phyloP scores from a whole-genome alignment of 2,888 invertebrate genomes.

The Pomacea canaliculata region DNA sequence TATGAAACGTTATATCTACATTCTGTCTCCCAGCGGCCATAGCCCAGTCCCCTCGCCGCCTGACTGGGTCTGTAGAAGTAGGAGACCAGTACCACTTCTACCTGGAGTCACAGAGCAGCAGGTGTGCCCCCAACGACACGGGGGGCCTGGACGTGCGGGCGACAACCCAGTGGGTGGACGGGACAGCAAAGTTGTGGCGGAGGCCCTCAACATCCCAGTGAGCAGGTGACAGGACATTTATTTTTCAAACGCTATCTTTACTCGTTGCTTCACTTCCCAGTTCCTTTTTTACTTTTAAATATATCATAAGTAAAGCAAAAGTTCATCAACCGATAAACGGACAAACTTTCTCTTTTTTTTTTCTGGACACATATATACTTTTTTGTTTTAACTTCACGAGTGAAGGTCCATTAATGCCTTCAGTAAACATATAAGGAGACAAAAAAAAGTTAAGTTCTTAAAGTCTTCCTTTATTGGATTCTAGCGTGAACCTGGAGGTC shows the following conservation, averaged over 20 bases:
- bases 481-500: slow-evolving; percentile 78
- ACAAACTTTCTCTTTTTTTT: too few species aligned
- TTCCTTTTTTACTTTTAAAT: too few species aligned
- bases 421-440: too few species aligned
- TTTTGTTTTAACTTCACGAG: too few species aligned
- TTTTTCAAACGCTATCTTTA: too few species aligned
- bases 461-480: neutral
- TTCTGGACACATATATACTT: too few species aligned
- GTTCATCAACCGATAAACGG: too few species aligned
- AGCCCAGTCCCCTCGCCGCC: slow-evolving; percentile 17
- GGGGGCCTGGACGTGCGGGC: slow-evolving; percentile 73
- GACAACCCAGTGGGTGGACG: slow-evolving; percentile 61
- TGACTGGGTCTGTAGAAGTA: slow-evolving; percentile 25
- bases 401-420: too few species aligned
- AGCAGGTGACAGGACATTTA: slow-evolving; percentile 39
- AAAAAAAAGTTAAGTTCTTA: too few species aligned
- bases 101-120: slow-evolving; percentile 67
- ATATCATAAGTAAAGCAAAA: too few species aligned
- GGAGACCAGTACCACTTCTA: slow-evolving; percentile 76
- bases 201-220: slow-evolving; percentile 51
- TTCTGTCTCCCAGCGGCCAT: slow-evolving; percentile 9
- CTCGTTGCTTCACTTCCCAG: too few species aligned
- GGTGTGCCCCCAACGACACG: slow-evolving; percentile 77
- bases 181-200: slow-evolving; percentile 48
- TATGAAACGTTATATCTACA: too few species aligned